These are phyloP conservation scores for Cyclophora punctaria DNA, from an alignment of 2,888 invertebrate genomes.

Conservation along the genomic window DNA sequence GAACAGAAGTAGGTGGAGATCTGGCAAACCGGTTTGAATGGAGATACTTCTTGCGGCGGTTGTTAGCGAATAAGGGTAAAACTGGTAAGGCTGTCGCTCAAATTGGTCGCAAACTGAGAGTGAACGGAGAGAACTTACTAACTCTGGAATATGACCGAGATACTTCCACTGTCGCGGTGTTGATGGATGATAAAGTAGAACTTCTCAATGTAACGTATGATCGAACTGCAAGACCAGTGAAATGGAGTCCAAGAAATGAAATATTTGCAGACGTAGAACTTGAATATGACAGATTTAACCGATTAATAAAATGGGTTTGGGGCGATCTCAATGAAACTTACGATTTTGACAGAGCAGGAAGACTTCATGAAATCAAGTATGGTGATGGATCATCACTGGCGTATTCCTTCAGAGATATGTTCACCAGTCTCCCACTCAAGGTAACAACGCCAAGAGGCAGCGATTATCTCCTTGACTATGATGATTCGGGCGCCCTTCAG, in stretches of 20 bases:
- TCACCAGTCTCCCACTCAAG: slow-evolving; percentile 92
- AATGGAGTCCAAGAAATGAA: slow-evolving; percentile 89
- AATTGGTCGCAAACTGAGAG: slow-evolving; percentile 88
- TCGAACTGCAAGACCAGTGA: slow-evolving; percentile 86
- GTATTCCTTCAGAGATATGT: slow-evolving; percentile 94
- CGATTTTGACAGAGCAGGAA: slow-evolving; percentile 91
- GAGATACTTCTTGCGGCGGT: slow-evolving; percentile 91
- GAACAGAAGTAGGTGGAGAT: slow-evolving; percentile 92
- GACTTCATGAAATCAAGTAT: slow-evolving; percentile 91
- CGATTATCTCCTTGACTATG: slow-evolving; percentile 93
- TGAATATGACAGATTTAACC: slow-evolving; percentile 93
- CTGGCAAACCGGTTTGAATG: slow-evolving; percentile 95
- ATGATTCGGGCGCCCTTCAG: slow-evolving; percentile 92
- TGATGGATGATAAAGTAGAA: slow-evolving; percentile 90
- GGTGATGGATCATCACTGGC: slow-evolving; percentile 93
- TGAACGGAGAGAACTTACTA: slow-evolving; percentile 93
- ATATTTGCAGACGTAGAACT: slow-evolving; percentile 92
- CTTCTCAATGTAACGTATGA: slow-evolving; percentile 91
- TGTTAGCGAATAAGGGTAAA: slow-evolving; percentile 78
- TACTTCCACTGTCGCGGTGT: slow-evolving; percentile 88
- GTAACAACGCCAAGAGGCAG: slow-evolving; percentile 95
- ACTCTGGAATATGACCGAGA: slow-evolving; percentile 94
- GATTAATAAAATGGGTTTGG: slow-evolving; percentile 93
- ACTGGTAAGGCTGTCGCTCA: slow-evolving; percentile 83
- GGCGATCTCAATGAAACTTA: slow-evolving; percentile 93